phyloP scores from a whole-genome alignment of 2,113 vertebrate genomes.

The Lynx canadensis region DNA sequence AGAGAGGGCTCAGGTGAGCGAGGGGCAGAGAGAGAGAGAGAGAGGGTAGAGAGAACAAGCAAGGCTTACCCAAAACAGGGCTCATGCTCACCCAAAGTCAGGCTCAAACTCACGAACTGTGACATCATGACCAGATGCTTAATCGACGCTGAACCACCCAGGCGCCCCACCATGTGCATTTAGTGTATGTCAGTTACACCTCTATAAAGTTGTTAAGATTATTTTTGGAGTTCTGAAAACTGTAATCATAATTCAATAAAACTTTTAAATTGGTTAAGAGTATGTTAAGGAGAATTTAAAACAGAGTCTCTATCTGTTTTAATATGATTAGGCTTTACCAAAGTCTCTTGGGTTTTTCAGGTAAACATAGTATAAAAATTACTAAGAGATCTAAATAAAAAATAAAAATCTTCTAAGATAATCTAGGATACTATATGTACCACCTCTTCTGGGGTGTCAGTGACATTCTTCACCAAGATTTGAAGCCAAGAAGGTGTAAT shows the following conservation, averaged over 20 bases:
- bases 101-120: too few species aligned
- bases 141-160: background rate
- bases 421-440: background rate
- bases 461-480: background rate
- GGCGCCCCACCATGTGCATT: background rate
- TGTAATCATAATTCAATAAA: background rate
- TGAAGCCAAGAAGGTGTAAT: background rate
- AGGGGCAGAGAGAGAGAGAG: too few species aligned
- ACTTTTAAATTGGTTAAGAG: background rate
- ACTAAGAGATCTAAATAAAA: conserved; percentile 24
- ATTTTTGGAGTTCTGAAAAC: background rate
- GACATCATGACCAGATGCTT: background rate
- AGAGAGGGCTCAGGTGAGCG: too few species aligned
- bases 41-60: too few species aligned
- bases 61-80: too few species aligned
- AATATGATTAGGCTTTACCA: background rate
- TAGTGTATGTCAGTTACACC: background rate
- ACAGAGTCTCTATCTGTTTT: background rate
- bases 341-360: background rate
- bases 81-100: too few species aligned
- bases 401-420: background rate
- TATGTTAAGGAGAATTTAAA: background rate
- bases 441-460: background rate
- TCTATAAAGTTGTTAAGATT: background rate
- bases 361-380: background rate